A percentile compares a stretch with the other conserved stretches of the same genome.
phyloP scores from a whole-genome alignment of 2,888 invertebrate species.

The Tinea trinotella region DNA sequence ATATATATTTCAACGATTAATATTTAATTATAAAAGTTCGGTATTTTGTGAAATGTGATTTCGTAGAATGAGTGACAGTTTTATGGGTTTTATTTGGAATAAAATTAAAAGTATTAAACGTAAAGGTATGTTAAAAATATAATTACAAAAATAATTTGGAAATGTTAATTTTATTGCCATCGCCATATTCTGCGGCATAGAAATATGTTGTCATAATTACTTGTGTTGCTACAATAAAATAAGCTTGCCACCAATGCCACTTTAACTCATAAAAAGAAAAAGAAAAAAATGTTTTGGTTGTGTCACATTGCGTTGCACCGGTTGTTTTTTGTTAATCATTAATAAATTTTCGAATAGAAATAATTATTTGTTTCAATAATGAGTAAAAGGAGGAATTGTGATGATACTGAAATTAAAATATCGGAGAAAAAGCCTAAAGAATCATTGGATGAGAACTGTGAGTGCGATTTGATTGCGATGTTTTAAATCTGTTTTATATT shows the following conservation, averaged over 20 bases:
- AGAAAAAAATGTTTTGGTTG: not conserved
- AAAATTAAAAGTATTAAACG: slow-evolving; percentile 1
- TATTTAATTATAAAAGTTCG: too few species aligned
- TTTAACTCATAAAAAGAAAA: too few species aligned
- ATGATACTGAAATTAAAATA: not conserved
- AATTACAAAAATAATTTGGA: too few species aligned
- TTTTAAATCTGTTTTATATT: too few species aligned
- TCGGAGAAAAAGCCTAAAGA: slow-evolving; percentile 4
- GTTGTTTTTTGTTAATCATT: not conserved
- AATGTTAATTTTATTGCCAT: too few species aligned
- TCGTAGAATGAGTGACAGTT: not conserved
- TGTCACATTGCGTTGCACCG: not conserved
- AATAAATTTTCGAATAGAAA: not conserved
- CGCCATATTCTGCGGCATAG: too few species aligned
- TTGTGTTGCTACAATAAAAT: too few species aligned
- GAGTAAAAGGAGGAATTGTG: not conserved
- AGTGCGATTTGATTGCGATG: too few species aligned
- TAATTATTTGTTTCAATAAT: not conserved
- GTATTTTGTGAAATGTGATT: not conserved
- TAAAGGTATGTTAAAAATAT: slow-evolving; percentile 5
- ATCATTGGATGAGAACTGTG: not conserved
- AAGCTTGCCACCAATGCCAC: too few species aligned
- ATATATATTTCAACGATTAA: too few species aligned
- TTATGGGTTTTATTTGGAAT: not conserved
- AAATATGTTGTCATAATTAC: too few species aligned